Percentiles rank a stretch among this genome's conserved stretches.
phyloP scores from a whole-genome alignment of 2,113 vertebrate species.

The Aphelocoma coerulescens region DNA sequence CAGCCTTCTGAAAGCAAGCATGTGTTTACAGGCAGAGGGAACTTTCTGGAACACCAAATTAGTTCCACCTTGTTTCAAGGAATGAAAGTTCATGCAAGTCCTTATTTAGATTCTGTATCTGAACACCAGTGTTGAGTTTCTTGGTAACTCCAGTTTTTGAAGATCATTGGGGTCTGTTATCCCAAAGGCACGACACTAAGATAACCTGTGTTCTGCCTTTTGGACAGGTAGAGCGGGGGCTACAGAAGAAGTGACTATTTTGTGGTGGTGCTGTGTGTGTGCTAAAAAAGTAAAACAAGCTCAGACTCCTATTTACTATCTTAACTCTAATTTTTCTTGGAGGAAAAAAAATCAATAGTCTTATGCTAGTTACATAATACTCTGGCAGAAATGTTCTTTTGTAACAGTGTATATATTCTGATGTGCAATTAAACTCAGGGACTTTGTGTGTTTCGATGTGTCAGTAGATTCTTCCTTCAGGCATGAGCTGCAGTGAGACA shows the following conservation, averaged over 20 bases:
- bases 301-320: background rate
- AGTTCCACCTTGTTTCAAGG: background rate
- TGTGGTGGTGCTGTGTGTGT: fast-evolving
- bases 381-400: background rate
- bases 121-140: background rate
- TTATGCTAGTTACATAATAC: background rate
- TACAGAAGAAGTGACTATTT: background rate
- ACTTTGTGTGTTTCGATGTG: background rate
- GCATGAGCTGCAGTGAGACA: background rate
- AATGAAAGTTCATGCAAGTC: background rate
- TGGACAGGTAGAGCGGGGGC: background rate
- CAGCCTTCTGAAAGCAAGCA: background rate
- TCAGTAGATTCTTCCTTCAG: background rate
- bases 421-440: background rate
- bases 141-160: background rate
- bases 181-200: background rate
- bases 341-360: background rate
- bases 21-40: background rate
- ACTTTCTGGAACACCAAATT: background rate
- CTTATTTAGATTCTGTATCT: background rate
- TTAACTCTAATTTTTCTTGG: background rate
- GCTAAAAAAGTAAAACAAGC: background rate
- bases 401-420: background rate
- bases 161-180: background rate
- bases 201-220: background rate